phyloP scores from a whole-genome alignment of 2,113 vertebrate genomes.

The Platysteira castanea region DNA sequence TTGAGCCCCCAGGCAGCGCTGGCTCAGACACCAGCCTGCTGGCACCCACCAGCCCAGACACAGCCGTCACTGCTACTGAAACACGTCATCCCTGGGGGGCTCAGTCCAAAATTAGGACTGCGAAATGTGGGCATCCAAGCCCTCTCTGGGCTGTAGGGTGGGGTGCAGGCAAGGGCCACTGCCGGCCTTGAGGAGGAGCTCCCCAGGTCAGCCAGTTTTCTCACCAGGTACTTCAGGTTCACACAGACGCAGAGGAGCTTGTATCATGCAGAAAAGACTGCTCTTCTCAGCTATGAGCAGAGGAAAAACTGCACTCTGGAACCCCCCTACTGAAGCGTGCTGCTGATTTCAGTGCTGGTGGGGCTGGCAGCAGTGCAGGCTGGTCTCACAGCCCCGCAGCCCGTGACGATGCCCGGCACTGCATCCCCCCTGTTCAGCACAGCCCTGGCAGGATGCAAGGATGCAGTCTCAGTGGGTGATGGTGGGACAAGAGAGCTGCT shows the following conservation, averaged over 20 bases:
- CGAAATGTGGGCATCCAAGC: neutral
- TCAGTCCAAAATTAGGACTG: neutral
- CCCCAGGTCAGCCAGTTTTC: neutral
- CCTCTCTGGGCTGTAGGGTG: neutral
- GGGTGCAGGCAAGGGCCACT: too few relatives aligned
- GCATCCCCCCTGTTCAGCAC: fast-evolving
- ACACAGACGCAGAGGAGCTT: neutral
- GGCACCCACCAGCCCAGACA: neutral
- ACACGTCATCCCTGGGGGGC: fast-evolving
- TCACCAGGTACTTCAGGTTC: neutral
- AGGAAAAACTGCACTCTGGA: neutral
- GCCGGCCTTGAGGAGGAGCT: neutral
- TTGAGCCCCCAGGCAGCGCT: fast-evolving
- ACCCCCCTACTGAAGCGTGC: neutral
- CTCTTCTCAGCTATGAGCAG: neutral
- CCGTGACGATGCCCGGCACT: fast-evolving
- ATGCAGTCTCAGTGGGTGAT: neutral
- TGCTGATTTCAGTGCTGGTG: neutral
- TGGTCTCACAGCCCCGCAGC: neutral
- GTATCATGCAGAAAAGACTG: neutral
- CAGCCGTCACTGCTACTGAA: neutral
- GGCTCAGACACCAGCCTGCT: neutral
- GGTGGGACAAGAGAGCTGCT: neutral
- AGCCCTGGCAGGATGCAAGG: fast-evolving
- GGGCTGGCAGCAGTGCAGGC: neutral